Base-by-base conservation (phyloP, 64 coral and sea anemone genomes). In the Acropora tenuis region DNA sequence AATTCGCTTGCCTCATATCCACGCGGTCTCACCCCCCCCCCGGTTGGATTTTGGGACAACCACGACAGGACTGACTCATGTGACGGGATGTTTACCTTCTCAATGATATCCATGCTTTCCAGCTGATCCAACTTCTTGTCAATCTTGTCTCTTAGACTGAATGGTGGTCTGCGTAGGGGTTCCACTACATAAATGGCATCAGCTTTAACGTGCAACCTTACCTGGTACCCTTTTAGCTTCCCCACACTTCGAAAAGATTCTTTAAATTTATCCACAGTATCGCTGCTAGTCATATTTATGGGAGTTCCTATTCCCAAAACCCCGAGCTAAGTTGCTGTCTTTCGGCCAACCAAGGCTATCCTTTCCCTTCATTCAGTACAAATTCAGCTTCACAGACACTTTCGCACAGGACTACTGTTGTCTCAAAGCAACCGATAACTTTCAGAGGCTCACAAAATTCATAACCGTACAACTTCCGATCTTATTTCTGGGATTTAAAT, bases 181-280 rank as follows among this genome's bases (percentile, higher is more conserved):
- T 93, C 78, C 8, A 77, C 86, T 13, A 93, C 30, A 30, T 30
- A 30, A 30, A 30, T 30, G 30, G 75, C 57, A 65, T 93, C 66
- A 5, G 16, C 15, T 41, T 93, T 79, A 68, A 87, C 75, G 68
- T 89, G 92, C 57, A 89, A 69, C 44, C 83, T 30, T 30, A 30
- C 30, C 30, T 30, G 86, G 47, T 93, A 89, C 47, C 73, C 59
- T 63, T 89, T 89, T 48, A 89, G 40, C 43, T 89, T 78, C 43
- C 52, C 74, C 41, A 79, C 50, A 44, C 87, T 75, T 67, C 58
- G 6, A 65, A 78, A 61, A 57, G 11, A 47, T 46, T 41, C 30
- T 79, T 89, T 78, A 9, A 65, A 71, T 73, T 71, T 8, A 58
- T 57, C 77, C 18, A 52, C 18, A n/a, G 30, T 30, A 1, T 79